These are phyloP conservation scores for Engraulis encrasicolus DNA, from an alignment of 2,113 vertebrate genomes.

Conservation along the genomic window DNA sequence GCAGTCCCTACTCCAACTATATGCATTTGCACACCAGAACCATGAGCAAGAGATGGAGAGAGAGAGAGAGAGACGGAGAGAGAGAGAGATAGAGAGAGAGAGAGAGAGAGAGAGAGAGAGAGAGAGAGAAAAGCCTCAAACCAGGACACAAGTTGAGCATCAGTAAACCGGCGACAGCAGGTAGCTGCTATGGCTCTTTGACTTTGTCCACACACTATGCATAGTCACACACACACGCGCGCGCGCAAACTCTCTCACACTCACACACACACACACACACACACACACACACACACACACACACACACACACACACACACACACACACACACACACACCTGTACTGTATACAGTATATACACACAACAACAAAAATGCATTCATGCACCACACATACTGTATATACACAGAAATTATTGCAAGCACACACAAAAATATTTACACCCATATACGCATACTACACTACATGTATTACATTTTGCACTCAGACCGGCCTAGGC, in stretches of 20 bases:
- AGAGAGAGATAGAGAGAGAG: no score
- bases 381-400: no score
- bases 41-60: no score
- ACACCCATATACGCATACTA: neutral
- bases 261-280: no score
- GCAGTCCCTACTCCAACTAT: neutral
- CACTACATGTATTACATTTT: no score
- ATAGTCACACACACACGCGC: no score
- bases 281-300: neutral
- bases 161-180: neutral
- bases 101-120: no score
- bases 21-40: neutral
- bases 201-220: neutral
- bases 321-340: neutral
- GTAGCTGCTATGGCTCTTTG: neutral
- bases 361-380: no score
- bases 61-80: no score
- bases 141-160: neutral
- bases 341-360: no score
- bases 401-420: no score
- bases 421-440: neutral
- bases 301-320: constrained; percentile 6
- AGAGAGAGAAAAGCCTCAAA: neutral
- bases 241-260: no score
- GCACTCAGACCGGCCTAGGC: neutral